Percentiles rank a stretch among this genome's conserved stretches.
These are phyloP conservation scores for Tympanoctomys barrerae DNA, from an alignment of 2,797 vertebrate species.

Conservation along the genomic window DNA sequence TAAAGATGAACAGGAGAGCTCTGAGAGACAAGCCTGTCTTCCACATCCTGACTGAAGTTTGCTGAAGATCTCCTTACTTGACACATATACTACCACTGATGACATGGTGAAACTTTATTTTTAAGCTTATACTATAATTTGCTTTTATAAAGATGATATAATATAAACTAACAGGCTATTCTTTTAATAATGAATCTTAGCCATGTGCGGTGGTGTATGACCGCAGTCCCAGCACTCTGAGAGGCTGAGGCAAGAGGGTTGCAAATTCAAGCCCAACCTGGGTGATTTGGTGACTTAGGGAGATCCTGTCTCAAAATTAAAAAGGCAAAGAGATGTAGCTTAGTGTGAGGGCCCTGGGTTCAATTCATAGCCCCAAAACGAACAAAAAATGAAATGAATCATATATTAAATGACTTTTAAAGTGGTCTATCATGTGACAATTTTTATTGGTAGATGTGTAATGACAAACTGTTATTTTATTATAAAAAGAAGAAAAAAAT, in stretches of 20 bases:
- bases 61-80: background rate
- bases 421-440: background rate
- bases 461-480: background rate
- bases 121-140: background rate
- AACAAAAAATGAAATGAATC: background rate
- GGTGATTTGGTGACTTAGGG: background rate
- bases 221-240: background rate
- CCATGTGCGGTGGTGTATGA: background rate
- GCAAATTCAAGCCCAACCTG: background rate
- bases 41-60: background rate
- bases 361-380: background rate
- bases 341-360: background rate
- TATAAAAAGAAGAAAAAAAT: background rate
- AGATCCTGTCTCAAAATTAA: background rate
- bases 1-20: background rate
- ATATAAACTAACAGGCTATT: background rate
- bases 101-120: background rate
- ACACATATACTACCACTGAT: background rate
- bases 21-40: background rate
- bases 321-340: background rate
- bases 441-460: background rate
- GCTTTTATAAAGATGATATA: background rate
- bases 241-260: background rate
- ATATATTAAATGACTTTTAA: background rate
- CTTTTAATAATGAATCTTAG: background rate